Conservation (phyloP, 2,113 vertebrate species). For the Paedocypris sp. region DNA sequence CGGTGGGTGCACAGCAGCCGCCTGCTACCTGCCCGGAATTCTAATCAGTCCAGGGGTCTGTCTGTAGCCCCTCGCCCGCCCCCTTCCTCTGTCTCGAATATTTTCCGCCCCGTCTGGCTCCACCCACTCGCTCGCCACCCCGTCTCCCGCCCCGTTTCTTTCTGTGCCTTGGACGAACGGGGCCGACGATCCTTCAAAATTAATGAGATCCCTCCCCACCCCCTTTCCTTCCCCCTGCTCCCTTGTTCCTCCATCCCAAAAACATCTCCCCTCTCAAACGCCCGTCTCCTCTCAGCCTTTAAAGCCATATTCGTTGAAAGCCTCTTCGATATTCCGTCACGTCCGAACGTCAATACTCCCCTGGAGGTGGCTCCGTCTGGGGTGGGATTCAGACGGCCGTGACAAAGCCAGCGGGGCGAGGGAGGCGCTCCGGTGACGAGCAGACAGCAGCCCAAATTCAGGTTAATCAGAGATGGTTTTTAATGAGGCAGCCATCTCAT, state of each 20-base stretch:
- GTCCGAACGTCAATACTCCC: slow-evolving; percentile 93
- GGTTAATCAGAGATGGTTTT: slow-evolving; percentile 90
- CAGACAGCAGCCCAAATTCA: slow-evolving; percentile 42
- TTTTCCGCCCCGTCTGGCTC: slow-evolving; percentile 28
- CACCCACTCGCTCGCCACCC: slow-evolving; percentile 25
- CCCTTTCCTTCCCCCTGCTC: slow-evolving; percentile 58
- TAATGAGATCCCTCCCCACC: slow-evolving; percentile 84
- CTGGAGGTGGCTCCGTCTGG: slow-evolving; percentile 97
- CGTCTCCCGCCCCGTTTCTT: slow-evolving; percentile 51
- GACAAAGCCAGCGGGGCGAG: slow-evolving; percentile 53
- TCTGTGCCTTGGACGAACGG: slow-evolving; percentile 73
- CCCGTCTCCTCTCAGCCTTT: slow-evolving; percentile 46
- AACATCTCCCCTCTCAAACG: background rate
- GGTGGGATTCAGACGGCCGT: slow-evolving; percentile 91
- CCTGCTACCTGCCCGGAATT: slow-evolving; percentile 98
- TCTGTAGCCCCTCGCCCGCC: slow-evolving; percentile 50
- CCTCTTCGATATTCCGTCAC: slow-evolving; percentile 69
- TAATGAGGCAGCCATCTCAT: slow-evolving; percentile 81
- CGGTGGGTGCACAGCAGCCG: slow-evolving; percentile 92
- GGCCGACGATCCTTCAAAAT: slow-evolving; percentile 97
- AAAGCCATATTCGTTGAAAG: too few species aligned
- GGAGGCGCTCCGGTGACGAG: background rate
- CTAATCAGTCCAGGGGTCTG: slow-evolving; percentile 93
- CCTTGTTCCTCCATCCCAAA: slow-evolving; percentile 10
- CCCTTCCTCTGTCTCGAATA: slow-evolving; percentile 30